Conservation (phyloP, 2,888 invertebrate genomes). For the Heteromyza rotundicornis region DNA sequence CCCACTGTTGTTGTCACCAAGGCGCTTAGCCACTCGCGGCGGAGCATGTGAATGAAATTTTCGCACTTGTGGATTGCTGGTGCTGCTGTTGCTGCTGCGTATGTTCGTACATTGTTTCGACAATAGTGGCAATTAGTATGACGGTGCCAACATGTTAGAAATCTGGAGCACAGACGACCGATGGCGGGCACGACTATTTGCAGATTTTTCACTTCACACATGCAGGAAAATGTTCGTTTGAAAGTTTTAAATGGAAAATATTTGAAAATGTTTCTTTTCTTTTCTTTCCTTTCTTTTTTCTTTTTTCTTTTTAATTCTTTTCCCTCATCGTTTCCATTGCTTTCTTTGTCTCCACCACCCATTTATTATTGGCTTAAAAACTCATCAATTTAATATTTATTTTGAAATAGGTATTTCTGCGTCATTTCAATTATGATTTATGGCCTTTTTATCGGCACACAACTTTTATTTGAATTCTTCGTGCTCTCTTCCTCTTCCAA, state of each 20-base stretch:
- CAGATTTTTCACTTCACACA: neutral
- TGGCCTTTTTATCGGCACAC: neutral
- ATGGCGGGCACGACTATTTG: too few species aligned
- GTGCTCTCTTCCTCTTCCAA: neutral
- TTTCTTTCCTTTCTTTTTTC: neutral
- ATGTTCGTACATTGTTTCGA: too few species aligned
- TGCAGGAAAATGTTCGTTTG: neutral
- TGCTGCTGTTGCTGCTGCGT: too few species aligned
- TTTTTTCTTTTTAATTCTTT: neutral
- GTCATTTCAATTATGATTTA: neutral
- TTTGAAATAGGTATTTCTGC: neutral
- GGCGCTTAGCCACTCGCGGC: neutral
- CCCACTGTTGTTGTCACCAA: too few species aligned
- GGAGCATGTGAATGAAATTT: neutral
- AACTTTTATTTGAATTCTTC: neutral
- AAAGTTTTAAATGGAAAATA: neutral
- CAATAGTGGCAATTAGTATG: neutral
- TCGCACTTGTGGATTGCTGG: constrained; percentile 1
- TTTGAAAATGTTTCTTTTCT: neutral
- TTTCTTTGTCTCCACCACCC: neutral
- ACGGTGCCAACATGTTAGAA: neutral
- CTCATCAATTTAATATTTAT: neutral
- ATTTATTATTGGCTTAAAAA: constrained; percentile 1
- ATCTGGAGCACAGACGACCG: neutral
- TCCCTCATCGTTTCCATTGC: neutral